These are phyloP conservation scores for Temnothorax curvispinosus DNA, from an alignment of 1,140 invertebrate genomes.

Conservation along the genomic window DNA sequence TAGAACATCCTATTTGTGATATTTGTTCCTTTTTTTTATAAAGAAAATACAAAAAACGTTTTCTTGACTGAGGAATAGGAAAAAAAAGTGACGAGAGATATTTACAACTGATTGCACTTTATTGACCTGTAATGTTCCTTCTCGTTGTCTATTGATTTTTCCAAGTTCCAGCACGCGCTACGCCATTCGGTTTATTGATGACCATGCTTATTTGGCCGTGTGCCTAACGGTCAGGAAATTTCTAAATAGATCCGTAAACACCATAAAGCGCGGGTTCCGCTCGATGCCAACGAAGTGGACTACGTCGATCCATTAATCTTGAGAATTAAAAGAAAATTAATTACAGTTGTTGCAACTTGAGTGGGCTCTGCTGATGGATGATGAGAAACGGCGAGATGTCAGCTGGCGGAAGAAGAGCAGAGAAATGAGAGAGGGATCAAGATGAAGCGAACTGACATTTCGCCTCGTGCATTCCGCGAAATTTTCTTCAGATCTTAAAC, in stretches of 20 bases:
- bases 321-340: slow-evolving; percentile 81
- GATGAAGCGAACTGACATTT: slow-evolving; percentile 61
- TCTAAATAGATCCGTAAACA: slow-evolving; percentile 64
- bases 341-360: slow-evolving; percentile 73
- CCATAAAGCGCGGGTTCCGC: slow-evolving; percentile 52
- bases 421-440: slow-evolving; percentile 52
- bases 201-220: slow-evolving; percentile 55
- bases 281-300: slow-evolving; percentile 59
- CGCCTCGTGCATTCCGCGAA: slow-evolving; percentile 46
- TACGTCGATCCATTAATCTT: slow-evolving; percentile 78
- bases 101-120: slow-evolving; percentile 46
- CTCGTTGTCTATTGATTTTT: slow-evolving; percentile 57
- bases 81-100: not conserved
- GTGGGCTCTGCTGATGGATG: slow-evolving; percentile 71
- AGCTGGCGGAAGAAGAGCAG: slow-evolving; percentile 22
- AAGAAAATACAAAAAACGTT: not conserved
- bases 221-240: slow-evolving; percentile 48
- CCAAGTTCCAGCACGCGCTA: slow-evolving; percentile 25
- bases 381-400: slow-evolving; percentile 58
- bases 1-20: not conserved
- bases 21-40: slow-evolving; percentile 6
- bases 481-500: slow-evolving; percentile 40
- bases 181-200: slow-evolving; percentile 57
- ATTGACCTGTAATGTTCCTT: slow-evolving; percentile 42
- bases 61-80: not conserved